These are phyloP conservation scores for Xiphorhynchus erythropygius DNA, from an alignment of 2,797 vertebrate species.

Conservation along the genomic window DNA sequence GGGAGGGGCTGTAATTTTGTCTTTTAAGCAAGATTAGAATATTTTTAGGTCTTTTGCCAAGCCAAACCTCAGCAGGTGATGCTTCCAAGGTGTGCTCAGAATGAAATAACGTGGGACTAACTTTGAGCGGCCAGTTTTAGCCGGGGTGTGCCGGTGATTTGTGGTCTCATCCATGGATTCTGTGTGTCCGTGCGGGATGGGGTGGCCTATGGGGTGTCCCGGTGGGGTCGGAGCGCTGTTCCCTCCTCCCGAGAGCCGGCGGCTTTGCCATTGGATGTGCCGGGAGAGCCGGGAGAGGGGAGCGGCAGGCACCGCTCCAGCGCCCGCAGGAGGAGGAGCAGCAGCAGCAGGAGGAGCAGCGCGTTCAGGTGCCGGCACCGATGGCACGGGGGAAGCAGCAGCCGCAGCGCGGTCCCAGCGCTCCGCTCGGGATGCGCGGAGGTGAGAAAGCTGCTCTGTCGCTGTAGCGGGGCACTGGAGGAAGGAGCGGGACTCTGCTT, in stretches of 20 bases:
- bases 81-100: accelerated
- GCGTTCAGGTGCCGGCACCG: conserved; percentile 86
- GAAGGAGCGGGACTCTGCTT: background rate
- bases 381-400: conserved; percentile 51
- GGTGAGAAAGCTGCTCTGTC: conserved; percentile 63
- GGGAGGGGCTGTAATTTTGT: background rate
- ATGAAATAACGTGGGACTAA: background rate
- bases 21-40: background rate
- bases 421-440: conserved; percentile 52
- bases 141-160: accelerated
- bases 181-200: too few species aligned
- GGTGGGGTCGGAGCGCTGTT: background rate
- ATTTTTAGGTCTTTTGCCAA: background rate
- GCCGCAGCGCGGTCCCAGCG: conserved; percentile 74
- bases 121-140: background rate
- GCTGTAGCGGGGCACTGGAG: conserved; percentile 32
- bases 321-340: conserved; percentile 23
- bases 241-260: background rate
- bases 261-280: conserved; percentile 69
- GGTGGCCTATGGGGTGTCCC: too few species aligned
- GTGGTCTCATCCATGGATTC: accelerated
- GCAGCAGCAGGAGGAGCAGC: background rate
- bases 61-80: background rate
- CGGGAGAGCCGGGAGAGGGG: conserved; percentile 60
- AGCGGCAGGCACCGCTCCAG: conserved; percentile 50